A percentile compares a stretch with the other conserved stretches of the same genome.
Conservation (phyloP, 1,140 invertebrate species). For the Drosophila watanabei region DNA sequence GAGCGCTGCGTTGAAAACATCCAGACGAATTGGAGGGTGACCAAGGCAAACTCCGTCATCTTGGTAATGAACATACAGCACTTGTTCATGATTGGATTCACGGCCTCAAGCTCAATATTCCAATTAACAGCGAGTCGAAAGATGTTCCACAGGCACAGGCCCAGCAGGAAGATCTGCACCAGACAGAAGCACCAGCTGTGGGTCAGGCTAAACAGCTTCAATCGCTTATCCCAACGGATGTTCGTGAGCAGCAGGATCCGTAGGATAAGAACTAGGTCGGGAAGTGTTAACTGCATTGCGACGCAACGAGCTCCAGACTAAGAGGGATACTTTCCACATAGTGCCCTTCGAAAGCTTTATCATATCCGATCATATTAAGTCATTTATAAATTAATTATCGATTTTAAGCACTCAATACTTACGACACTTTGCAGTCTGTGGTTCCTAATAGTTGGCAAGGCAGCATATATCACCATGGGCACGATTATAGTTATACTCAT, state of each 20-base stretch:
- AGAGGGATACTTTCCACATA: no score
- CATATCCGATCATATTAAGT: neutral
- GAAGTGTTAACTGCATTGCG: neutral
- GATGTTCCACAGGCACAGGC: neutral
- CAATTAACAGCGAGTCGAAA: neutral
- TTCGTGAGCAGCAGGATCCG: neutral
- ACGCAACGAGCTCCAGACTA: neutral
- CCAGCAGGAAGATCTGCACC: neutral
- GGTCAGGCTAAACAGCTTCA: neutral
- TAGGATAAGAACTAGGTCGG: neutral
- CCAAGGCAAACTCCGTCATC: neutral
- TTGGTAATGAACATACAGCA: neutral
- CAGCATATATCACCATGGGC: neutral
- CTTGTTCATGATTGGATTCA: neutral
- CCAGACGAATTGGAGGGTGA: neutral
- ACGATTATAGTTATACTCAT: no score
- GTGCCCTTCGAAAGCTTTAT: neutral
- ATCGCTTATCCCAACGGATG: conserved; percentile 1
- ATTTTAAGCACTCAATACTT: neutral
- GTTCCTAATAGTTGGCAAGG: neutral
- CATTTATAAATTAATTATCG: conserved; percentile 6
- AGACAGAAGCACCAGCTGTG: neutral
- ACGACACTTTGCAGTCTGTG: neutral
- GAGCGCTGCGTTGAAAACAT: neutral
- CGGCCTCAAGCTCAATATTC: no score